Evolutionary conservation across 1,140 invertebrate genomes (phyloP).

Genomic region (Meteorus sp.): DNA sequence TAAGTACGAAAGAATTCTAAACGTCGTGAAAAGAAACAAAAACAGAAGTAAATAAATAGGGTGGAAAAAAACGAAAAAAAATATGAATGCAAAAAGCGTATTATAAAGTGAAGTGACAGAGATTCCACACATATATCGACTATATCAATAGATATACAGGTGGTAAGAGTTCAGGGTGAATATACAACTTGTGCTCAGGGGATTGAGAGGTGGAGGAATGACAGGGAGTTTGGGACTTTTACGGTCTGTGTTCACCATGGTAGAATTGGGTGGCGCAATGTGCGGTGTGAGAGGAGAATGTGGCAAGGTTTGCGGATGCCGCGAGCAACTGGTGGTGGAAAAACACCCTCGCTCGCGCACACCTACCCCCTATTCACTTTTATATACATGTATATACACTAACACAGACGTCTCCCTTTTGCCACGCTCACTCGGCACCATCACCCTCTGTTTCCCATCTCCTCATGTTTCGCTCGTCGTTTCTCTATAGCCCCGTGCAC

Average conservation of each 20-base stretch:
- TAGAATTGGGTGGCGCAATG: conserved; percentile 31
- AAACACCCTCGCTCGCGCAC: conserved; percentile 55
- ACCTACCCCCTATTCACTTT: conserved; percentile 11
- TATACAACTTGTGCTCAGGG: too few relatives aligned
- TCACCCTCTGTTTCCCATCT: conserved; percentile 34
- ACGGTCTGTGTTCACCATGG: conserved; percentile 44
- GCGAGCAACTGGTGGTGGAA: conserved; percentile 61
- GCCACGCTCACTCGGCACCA: conserved; percentile 1
- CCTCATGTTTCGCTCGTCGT: conserved; percentile 33
- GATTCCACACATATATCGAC: too few relatives aligned
- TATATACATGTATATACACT: too few relatives aligned
- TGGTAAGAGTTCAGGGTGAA: too few relatives aligned
- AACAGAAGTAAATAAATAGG: too few relatives aligned
- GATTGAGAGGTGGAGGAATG: conserved; percentile 22
- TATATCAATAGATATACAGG: too few relatives aligned
- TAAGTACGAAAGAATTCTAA: too few relatives aligned
- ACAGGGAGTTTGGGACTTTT: conserved; percentile 51
- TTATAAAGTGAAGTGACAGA: too few relatives aligned
- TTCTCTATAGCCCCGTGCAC: conserved; percentile 18
- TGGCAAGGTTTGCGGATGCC: conserved; percentile 48
- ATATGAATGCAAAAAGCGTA: too few relatives aligned
- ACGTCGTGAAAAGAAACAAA: too few relatives aligned
- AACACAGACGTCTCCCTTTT: conserved; percentile 30
- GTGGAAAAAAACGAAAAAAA: too few relatives aligned
- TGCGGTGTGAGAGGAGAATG: not conserved